Evolutionary conservation across 2,113 vertebrate species (phyloP), one percentile per base, ranked within the genome.

Genomic region (Clarias magur): DNA sequence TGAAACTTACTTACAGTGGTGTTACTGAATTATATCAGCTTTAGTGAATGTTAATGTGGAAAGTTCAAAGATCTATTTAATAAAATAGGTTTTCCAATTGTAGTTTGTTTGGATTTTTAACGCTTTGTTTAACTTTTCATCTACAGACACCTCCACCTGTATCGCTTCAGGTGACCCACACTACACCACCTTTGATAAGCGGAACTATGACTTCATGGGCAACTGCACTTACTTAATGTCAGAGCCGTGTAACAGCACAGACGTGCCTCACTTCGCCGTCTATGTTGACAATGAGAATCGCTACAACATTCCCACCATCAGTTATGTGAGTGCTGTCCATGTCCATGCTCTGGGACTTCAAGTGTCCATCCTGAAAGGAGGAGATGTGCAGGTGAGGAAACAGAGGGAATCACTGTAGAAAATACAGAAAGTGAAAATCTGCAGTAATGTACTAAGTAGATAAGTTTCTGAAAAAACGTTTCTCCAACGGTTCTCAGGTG

Each of bases 211-310:
- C 91, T 96, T 96, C 88, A 95, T 96, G 95, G 95, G 95, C n/a
- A 96, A 94, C 92, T 96, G 95, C 90, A 95, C 90, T 86, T 96
- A 96, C 80, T 57, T 95, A 80, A 93, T 96, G 92, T 92, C 95
- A 15, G 75, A 87, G 73, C 87, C 88, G 11, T 96, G 95, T 87
- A 95, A 95, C 63, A 59, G 38, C 70, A 94, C 93, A 7, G 38
- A 67, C 48, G 83, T 94, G 83, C 92, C 92, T 4, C 80, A 91
- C 87, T 95, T 93, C 73, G 92, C 93, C 78, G 94, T 96, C 72
- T 92, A 94, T 84, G 80, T 91, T 1, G 93, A 94, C 85, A 95
- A 96, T 83, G 95, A 95, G 92, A 90, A 95, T 78, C 94, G 95
- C 72, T 93, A 80, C 78, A 95, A 95, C 89, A 78, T 8, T 0